Evolutionary conservation across 2,888 invertebrate genomes (phyloP), one percentile per base, ranked within the genome.

Genomic region (Cephonodes hylas): DNA sequence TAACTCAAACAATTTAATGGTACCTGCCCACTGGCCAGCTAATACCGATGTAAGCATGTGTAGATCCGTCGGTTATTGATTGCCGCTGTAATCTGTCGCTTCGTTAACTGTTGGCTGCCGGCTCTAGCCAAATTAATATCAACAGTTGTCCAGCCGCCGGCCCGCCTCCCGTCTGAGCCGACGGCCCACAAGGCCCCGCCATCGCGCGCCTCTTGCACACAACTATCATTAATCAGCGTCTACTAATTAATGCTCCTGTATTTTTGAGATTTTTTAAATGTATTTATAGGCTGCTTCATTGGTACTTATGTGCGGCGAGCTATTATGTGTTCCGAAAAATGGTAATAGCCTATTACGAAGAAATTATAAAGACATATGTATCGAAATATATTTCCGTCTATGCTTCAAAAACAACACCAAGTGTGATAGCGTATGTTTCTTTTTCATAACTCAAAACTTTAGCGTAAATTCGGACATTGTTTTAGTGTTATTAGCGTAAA

Each of bases 131-230:
- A 53, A 48, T 48, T 27, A 18, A 53, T 38, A 38, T 53, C 44
- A 53, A 7, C 53, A 53, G 53, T 31, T 53, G 31, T 53, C 53
- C 53, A 53, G 53, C 31, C 18, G 48, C n/a, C 38, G 38, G 38
- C n/a, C 38, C 38, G 38, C 38, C 38, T n/a, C 38, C 0, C 3
- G n/a, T n/a, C 38, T n/a, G 38, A 10, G 38, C 38, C 38, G n/a
- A n/a, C 38, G 38, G 3, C 38, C n/a, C 38, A 38, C 38, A 10
- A 38, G n/a, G 38, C 13, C 38, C 38, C 38, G 38, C 38, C 10
- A n/a, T n/a, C n/a, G n/a, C n/a, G 10, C 38, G 38, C n/a, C 38
- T 38, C 34, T n/a, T 38, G 38, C 38, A 38, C 38, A 13, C 38
- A 38, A 38, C 10, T 38, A 38, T 38, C 10, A 38, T 38, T 38